These are phyloP conservation scores for Zaprionus africanus DNA, from an alignment of 1,140 invertebrate species.

Conservation along the genomic window DNA sequence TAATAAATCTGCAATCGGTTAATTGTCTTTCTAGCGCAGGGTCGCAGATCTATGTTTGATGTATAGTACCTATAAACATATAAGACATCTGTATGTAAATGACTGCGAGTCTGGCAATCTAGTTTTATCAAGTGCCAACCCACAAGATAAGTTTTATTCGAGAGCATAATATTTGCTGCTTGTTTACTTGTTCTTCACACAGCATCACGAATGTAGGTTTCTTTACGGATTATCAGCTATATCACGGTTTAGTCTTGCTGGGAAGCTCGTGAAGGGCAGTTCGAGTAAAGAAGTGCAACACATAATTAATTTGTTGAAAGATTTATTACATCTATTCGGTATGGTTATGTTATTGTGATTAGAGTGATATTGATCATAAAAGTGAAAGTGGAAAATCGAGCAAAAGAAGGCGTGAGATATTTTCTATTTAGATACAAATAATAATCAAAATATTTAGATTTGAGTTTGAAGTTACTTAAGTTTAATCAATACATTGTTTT, in stretches of 20 bases:
- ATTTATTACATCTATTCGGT: neutral
- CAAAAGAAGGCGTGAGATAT: no score
- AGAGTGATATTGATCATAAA: no score
- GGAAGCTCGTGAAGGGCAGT: slow-evolving; percentile 44
- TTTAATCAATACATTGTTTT: no score
- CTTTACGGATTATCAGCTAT: slow-evolving; percentile 49
- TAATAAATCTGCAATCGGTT: slow-evolving; percentile 44
- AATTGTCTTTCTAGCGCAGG: slow-evolving; percentile 66
- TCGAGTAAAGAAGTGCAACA: neutral
- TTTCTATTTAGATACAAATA: no score
- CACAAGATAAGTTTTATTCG: neutral
- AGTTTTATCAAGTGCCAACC: slow-evolving; percentile 18
- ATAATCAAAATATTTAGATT: no score
- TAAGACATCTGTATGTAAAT: neutral
- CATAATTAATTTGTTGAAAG: neutral
- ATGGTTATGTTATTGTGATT: neutral
- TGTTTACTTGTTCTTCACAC: neutral
- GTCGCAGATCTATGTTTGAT: slow-evolving; percentile 12
- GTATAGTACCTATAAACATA: slow-evolving; percentile 1
- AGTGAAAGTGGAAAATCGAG: no score
- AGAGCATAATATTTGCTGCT: neutral
- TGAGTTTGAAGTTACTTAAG: no score
- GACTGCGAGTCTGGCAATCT: neutral
- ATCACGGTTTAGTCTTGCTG: slow-evolving; percentile 57
- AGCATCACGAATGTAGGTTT: slow-evolving; percentile 52